phyloP scores from a whole-genome alignment of 2,797 vertebrate genomes.

The Danionella dracula region DNA sequence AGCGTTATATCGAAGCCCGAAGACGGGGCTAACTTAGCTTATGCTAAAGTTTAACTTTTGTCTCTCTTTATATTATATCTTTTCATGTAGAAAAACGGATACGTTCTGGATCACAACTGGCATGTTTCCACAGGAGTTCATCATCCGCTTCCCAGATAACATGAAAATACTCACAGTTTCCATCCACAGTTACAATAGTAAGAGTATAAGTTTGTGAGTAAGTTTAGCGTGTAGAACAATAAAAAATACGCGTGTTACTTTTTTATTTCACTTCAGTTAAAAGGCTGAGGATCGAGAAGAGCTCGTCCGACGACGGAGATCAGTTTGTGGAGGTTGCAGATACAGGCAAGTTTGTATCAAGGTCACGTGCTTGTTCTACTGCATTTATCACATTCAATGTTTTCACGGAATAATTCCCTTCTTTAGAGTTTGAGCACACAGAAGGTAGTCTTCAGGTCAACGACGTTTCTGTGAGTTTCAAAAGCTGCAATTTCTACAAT shows the following conservation, averaged over 20 bases:
- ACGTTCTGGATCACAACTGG: constrained; percentile 94
- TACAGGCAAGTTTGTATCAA: constrained; percentile 81
- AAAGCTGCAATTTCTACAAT: background rate
- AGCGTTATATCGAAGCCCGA: too few species aligned
- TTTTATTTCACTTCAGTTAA: constrained; percentile 65
- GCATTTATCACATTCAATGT: background rate
- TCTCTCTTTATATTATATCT: background rate
- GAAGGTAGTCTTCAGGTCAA: constrained; percentile 86
- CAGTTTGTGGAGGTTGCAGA: constrained; percentile 78
- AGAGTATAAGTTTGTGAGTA: constrained; percentile 44
- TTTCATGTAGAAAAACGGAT: constrained; percentile 70
- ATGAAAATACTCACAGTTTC: constrained; percentile 70
- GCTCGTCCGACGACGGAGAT: constrained; percentile 66
- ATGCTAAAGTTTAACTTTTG: background rate
- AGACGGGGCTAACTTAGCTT: background rate
- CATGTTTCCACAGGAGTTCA: constrained; percentile 92
- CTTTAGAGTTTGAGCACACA: constrained; percentile 76
- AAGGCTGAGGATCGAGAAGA: constrained; percentile 82
- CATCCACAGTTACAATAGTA: constrained; percentile 84
- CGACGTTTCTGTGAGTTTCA: constrained; percentile 78
- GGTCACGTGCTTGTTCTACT: too few species aligned
- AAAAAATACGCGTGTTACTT: too few species aligned
- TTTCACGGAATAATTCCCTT: background rate
- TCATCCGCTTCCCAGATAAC: constrained; percentile 76
- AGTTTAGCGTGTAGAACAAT: too few species aligned